A percentile compares a stretch with the other conserved stretches of the same genome.
Evolutionary conservation across 1,140 invertebrate species (phyloP).

Genomic region (Aphelenchoides besseyi): DNA sequence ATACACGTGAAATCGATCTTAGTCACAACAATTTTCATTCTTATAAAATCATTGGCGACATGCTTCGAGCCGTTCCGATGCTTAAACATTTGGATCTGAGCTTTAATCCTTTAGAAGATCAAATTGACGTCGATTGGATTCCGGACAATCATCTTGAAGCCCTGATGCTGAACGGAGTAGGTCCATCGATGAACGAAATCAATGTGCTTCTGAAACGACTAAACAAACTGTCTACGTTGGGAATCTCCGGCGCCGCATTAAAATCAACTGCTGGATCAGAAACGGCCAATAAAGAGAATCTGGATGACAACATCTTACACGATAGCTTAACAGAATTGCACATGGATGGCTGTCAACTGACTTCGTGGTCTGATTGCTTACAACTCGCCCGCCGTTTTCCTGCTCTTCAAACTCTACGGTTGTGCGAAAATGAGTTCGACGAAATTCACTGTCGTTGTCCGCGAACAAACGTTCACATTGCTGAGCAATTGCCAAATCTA

Average conservation of each 20-base stretch:
- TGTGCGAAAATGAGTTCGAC: constrained; percentile 2
- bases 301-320: not conserved
- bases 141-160: not conserved
- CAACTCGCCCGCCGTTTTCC: not conserved
- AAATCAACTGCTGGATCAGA: not conserved
- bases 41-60: not conserved
- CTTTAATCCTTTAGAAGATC: constrained; percentile 13
- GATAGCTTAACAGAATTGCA: constrained; percentile 2
- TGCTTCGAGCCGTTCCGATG: constrained; percentile 5
- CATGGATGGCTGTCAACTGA: constrained; percentile 1
- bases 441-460: not conserved
- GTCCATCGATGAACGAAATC: not conserved
- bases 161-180: constrained; percentile 14
- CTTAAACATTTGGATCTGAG: constrained; percentile 11
- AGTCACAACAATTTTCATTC: constrained; percentile 10
- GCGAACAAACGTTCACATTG: constrained; percentile 4
- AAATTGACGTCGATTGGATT: not conserved
- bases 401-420: not conserved
- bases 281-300: not conserved
- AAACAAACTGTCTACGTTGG: not conserved
- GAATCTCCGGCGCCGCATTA: not conserved
- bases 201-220: not conserved
- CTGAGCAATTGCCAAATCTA: not conserved
- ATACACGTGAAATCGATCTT: not conserved
- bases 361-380: not conserved